Evolutionary conservation across 2,888 invertebrate genomes (phyloP), one percentile per base, ranked within the genome.

Genomic region (Perizoma affinitatum): DNA sequence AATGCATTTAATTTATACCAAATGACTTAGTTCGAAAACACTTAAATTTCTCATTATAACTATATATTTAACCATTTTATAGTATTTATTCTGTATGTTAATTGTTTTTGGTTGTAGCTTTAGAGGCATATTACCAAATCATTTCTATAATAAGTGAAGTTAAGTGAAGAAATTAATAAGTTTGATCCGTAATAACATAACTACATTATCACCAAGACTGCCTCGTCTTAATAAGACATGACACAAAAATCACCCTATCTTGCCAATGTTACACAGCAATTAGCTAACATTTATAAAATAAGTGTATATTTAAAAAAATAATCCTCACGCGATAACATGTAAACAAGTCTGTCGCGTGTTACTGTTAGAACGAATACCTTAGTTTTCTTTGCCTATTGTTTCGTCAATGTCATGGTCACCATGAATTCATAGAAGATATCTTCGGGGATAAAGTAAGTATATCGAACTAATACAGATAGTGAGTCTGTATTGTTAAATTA

Each of bases 1-100:
- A 80, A 79, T 89, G 91, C 91, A 91, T 91, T 91, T 91, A 90
- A 80, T 83, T 86, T 82, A 82, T 76, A 88, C 90, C 90, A 90
- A 87, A 90, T 82, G 80, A 79, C 73, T 84, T 79, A 77, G 70
- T 82, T 83, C 78, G 62, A 65, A 69, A 68, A 70, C 69, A 51
- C 47, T 42, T 65, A 60, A 69, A 67, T 70, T 71, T 52, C 47
- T 54, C 45, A 57, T 62, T 49, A 60, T 51, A 64, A 62, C 62
- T 70, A 59, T 67, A 54, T 54, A 54, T 35, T 66, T 44, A 46
- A 38, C 22, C 61, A 66, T 59, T 58, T 66, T 54, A 58, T 22
- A 36, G 36, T 46, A 53, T 61, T 6, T 47, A 41, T 49, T n/a
- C 6, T 22, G 36, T 52, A 35, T 45, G 11, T 7, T 52, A 42